Evolutionary conservation across 1,140 invertebrate genomes (phyloP).

Genomic region (Uloborus diversus): DNA sequence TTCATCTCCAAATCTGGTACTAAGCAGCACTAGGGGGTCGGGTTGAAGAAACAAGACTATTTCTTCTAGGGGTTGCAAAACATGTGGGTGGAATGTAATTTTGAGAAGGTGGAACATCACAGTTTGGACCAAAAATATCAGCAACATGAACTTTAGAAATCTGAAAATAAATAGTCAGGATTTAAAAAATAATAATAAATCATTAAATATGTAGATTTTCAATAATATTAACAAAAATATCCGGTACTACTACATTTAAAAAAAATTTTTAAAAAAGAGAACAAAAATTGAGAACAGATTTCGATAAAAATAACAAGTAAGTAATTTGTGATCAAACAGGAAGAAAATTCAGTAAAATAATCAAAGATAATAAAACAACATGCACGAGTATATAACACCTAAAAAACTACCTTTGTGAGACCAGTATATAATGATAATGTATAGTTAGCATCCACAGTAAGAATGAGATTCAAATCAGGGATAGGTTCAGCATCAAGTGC

Average conservation of each 20-base stretch:
- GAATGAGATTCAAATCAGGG: conserved; percentile 81
- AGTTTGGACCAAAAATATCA: conserved; percentile 71
- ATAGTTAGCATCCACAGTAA: conserved; percentile 79
- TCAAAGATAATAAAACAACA: too few species aligned
- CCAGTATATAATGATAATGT: conserved; percentile 88
- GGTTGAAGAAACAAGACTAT: conserved; percentile 71
- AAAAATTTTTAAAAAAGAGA: too few species aligned
- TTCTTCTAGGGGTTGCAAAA: conserved; percentile 68
- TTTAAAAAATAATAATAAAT: too few species aligned
- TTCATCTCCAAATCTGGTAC: conserved; percentile 73
- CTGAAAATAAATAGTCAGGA: too few species aligned
- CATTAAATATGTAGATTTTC: too few species aligned
- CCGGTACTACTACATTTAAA: too few species aligned
- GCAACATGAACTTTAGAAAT: conserved; percentile 87
- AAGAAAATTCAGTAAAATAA: too few species aligned
- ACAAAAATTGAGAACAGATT: too few species aligned
- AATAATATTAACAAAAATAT: too few species aligned
- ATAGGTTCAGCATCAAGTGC: conserved; percentile 86
- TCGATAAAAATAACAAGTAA: too few species aligned
- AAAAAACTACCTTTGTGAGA: conserved; percentile 65
- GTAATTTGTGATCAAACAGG: too few species aligned
- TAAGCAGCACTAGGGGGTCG: conserved; percentile 69
- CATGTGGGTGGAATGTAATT: conserved; percentile 69
- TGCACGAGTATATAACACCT: too few species aligned
- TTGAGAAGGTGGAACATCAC: conserved; percentile 66